Conservation (phyloP, 2,888 invertebrate genomes). For the Brachypalpus laphriformis region DNA sequence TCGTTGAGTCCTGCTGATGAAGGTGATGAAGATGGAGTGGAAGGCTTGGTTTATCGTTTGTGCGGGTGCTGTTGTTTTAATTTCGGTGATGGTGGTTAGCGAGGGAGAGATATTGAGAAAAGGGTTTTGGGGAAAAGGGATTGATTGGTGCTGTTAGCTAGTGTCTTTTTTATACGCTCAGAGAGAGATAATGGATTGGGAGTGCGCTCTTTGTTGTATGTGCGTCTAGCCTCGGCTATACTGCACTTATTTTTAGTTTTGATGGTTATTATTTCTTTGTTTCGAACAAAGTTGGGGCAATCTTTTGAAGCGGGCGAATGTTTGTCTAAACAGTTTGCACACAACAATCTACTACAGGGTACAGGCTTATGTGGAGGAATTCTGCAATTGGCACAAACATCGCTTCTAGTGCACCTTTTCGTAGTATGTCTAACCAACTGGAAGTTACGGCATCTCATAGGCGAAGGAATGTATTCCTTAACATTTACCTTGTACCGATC, state of each 20-base stretch:
- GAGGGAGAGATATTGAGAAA: not conserved
- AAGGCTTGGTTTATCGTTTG: not conserved
- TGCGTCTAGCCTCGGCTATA: too few species aligned
- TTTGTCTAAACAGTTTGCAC: slow-evolving; percentile 52
- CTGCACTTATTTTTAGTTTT: too few species aligned
- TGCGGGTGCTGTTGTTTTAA: not conserved
- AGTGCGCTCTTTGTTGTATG: too few species aligned
- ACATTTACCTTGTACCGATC: slow-evolving; percentile 40
- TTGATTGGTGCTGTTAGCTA: too few species aligned
- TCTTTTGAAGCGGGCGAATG: slow-evolving; percentile 45
- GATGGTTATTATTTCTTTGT: slow-evolving; percentile 18
- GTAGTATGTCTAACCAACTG: slow-evolving; percentile 52
- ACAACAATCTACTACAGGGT: slow-evolving; percentile 27
- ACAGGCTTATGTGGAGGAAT: slow-evolving; percentile 41
- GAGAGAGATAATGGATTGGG: too few species aligned
- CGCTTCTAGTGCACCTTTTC: too few species aligned
- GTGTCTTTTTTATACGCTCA: too few species aligned
- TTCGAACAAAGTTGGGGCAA: slow-evolving; percentile 34
- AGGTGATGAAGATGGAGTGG: not conserved
- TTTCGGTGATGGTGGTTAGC: not conserved
- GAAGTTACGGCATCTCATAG: slow-evolving; percentile 56
- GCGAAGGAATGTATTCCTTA: too few species aligned
- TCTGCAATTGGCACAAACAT: slow-evolving; percentile 46
- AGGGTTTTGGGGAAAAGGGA: not conserved
- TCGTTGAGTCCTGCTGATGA: not conserved